phyloP scores from a whole-genome alignment of 2,797 vertebrate species.

The Squalus acanthias region DNA sequence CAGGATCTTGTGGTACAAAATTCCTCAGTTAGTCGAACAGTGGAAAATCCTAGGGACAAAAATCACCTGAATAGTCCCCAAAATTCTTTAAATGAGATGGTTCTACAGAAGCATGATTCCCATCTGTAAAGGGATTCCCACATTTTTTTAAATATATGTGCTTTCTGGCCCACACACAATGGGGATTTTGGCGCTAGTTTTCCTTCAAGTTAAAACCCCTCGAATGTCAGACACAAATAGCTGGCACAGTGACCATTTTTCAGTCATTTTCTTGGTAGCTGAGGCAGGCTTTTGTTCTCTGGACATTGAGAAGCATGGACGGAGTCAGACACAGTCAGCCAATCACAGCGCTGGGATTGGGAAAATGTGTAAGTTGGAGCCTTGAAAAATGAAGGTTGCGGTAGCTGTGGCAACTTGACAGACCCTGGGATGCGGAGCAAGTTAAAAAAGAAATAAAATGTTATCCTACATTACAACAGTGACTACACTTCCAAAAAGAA shows the following conservation, averaged over 20 bases:
- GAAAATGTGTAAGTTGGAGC: too few relatives aligned
- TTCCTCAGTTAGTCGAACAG: neutral
- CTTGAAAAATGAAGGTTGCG: too few relatives aligned
- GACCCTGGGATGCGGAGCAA: too few relatives aligned
- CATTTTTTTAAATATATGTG: neutral
- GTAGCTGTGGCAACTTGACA: too few relatives aligned
- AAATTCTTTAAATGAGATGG: neutral
- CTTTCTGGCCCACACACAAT: neutral
- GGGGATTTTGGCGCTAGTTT: neutral
- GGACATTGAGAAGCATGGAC: neutral
- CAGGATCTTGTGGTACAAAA: neutral
- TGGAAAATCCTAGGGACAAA: neutral
- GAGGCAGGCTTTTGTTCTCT: neutral
- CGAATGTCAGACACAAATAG: neutral
- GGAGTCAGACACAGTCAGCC: too few relatives aligned
- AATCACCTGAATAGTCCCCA: neutral
- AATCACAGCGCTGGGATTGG: neutral
- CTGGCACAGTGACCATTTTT: neutral
- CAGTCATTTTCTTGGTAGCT: neutral
- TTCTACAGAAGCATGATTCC: neutral
- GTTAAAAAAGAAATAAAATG: too few relatives aligned
- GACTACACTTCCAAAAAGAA: too few relatives aligned
- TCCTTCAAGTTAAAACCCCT: neutral
- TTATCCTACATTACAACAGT: too few relatives aligned
- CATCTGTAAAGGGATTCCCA: neutral